Percentiles rank a stretch among this genome's conserved stretches.
Conservation (phyloP, 2,888 invertebrate genomes). For the Melieria picta region DNA sequence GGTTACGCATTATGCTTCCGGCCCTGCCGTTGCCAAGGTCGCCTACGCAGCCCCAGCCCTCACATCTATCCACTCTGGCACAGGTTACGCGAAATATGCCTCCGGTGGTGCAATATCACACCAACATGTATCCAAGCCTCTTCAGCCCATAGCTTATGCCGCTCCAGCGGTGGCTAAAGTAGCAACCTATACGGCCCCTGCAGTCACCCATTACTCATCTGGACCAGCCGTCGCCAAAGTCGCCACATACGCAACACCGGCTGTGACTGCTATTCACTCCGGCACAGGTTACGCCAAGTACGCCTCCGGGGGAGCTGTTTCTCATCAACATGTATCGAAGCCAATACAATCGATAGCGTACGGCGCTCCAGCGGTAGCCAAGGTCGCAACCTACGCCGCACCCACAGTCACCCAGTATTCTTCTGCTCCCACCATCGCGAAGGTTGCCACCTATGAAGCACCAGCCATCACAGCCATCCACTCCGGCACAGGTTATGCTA, state of each 20-base stretch:
- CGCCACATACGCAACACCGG: conserved; percentile 19
- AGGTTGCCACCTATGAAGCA: conserved; percentile 47
- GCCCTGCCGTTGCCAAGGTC: conserved; percentile 37
- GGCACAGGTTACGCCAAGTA: conserved; percentile 42
- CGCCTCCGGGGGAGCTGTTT: conserved; percentile 37
- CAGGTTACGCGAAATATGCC: not conserved
- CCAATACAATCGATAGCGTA: conserved; percentile 36
- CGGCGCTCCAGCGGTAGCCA: conserved; percentile 44
- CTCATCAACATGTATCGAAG: conserved; percentile 44
- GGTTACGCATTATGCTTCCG: conserved; percentile 23
- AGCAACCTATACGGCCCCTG: conserved; percentile 39
- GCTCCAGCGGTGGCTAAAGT: conserved; percentile 46
- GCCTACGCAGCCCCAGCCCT: conserved; percentile 47
- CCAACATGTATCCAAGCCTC: conserved; percentile 45
- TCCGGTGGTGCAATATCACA: conserved; percentile 34
- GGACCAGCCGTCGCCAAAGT: conserved; percentile 23
- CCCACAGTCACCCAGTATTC: conserved; percentile 38
- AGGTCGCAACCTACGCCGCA: conserved; percentile 42
- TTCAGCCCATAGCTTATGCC: too few species aligned
- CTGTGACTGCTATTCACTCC: conserved; percentile 20
- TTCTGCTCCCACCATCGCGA: conserved; percentile 42
- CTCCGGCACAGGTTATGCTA: conserved; percentile 41
- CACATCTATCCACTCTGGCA: conserved; percentile 27
- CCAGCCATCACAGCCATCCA: conserved; percentile 29
- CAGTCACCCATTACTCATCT: conserved; percentile 1